phyloP scores from a whole-genome alignment of 1,140 invertebrate species.

The Eulimnadia texana region DNA sequence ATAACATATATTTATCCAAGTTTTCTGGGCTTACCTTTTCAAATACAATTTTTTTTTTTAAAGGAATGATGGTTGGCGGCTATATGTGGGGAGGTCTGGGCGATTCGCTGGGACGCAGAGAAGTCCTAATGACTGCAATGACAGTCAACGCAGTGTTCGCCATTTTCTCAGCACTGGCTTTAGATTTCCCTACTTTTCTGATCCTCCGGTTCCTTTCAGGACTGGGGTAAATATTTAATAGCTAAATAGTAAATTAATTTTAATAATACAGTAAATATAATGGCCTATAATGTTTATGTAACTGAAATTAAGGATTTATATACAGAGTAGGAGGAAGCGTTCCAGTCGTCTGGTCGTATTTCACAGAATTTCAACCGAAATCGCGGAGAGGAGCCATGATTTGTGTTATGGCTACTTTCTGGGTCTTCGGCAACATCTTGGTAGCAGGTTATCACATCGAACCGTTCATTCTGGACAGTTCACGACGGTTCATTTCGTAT shows the following conservation, averaged over 20 bases:
- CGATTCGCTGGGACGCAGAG: conserved; percentile 66
- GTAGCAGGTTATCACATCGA: conserved; percentile 63
- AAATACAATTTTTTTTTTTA: too few species aligned
- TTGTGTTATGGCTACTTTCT: conserved; percentile 83
- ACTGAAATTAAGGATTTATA: neutral
- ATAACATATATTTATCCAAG: too few species aligned
- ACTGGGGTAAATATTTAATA: conserved; percentile 47
- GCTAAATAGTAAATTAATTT: neutral
- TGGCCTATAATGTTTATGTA: neutral
- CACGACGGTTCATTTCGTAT: too few species aligned
- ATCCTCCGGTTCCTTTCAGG: conserved; percentile 78
- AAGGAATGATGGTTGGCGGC: conserved; percentile 86
- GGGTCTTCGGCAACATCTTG: conserved; percentile 76
- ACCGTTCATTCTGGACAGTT: neutral
- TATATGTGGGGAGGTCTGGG: conserved; percentile 82
- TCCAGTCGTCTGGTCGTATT: conserved; percentile 89
- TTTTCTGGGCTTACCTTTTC: too few species aligned
- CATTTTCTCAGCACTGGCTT: conserved; percentile 70
- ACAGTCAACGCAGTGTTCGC: conserved; percentile 79
- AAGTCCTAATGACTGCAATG: conserved; percentile 71
- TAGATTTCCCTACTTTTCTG: conserved; percentile 73
- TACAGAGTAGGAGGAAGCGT: conserved; percentile 71
- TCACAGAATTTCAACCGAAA: conserved; percentile 86
- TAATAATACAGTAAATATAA: neutral
- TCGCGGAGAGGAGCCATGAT: conserved; percentile 74